These are phyloP conservation scores for Meandrina meandrites DNA, from an alignment of 92 coral and sea anemone species.

Conservation along the genomic window DNA sequence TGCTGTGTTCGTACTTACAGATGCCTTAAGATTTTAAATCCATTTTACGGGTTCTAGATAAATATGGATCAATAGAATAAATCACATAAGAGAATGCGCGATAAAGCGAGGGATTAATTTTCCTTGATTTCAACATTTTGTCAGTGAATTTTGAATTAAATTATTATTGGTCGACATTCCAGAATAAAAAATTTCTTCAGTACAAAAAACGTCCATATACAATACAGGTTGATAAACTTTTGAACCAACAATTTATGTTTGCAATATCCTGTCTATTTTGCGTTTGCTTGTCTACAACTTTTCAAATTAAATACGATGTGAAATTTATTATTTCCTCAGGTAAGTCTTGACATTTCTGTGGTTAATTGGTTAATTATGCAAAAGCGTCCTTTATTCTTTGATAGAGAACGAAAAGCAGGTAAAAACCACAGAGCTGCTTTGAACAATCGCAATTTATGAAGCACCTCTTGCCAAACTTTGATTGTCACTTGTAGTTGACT, in stretches of 20 bases:
- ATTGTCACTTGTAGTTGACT: neutral
- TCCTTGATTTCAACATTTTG: neutral
- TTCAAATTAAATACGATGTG: too few relatives aligned
- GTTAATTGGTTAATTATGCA: constrained; percentile 14
- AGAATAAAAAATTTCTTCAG: too few relatives aligned
- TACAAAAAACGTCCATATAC: too few relatives aligned
- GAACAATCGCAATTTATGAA: neutral
- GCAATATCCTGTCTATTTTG: neutral
- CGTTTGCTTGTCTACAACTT: neutral
- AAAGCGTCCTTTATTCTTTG: constrained; percentile 17
- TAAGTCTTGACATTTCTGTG: neutral
- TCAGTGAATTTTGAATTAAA: neutral
- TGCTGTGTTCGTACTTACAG: neutral
- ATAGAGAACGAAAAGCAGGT: constrained; percentile 5
- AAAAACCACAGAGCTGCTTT: neutral
- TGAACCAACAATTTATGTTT: neutral
- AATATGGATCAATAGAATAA: neutral
- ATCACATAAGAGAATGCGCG: neutral
- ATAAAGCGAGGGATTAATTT: neutral
- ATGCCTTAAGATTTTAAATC: constrained; percentile 5
- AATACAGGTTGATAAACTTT: neutral
- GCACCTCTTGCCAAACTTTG: neutral
- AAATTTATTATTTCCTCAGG: neutral
- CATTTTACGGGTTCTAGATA: neutral
- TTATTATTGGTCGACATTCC: too few relatives aligned